Evolutionary conservation across 2,113 vertebrate genomes (phyloP).

Genomic region (Melospiza georgiana): DNA sequence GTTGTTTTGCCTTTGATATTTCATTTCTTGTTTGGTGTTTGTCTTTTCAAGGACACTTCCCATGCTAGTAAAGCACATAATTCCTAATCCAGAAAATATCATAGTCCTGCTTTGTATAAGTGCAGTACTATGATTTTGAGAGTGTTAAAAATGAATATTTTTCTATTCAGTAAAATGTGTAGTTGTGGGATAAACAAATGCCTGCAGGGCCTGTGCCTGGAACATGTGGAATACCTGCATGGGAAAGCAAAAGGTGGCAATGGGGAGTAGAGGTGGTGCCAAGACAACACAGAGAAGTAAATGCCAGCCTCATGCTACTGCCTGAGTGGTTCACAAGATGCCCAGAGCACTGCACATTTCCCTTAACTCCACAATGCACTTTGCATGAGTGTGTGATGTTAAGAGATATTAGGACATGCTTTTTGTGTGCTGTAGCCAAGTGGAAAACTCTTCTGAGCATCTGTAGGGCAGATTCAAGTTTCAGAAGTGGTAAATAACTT

Average conservation of each 20-base stretch:
- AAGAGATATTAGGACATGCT: not conserved
- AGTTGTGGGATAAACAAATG: not conserved
- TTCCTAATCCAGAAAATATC: not conserved
- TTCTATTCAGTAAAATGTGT: not conserved
- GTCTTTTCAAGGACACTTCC: not conserved
- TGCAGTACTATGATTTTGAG: not conserved
- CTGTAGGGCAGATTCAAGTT: not conserved
- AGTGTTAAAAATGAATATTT: not conserved
- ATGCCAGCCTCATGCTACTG: accelerated
- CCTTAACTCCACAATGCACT: not conserved
- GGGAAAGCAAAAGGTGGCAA: not conserved
- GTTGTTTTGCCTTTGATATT: not conserved
- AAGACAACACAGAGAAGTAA: not conserved
- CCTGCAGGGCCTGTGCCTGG: not conserved
- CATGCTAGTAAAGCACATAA: not conserved
- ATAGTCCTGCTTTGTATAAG: not conserved
- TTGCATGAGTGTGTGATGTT: not conserved
- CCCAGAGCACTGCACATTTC: not conserved
- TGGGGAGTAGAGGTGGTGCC: not conserved
- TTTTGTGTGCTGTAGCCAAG: not conserved
- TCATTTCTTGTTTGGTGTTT: not conserved
- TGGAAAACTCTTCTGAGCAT: not conserved
- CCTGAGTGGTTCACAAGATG: not conserved
- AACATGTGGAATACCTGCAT: accelerated
- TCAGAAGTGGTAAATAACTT: not conserved